phyloP scores from a whole-genome alignment of 2,888 invertebrate genomes.

The Drosophila siamana region DNA sequence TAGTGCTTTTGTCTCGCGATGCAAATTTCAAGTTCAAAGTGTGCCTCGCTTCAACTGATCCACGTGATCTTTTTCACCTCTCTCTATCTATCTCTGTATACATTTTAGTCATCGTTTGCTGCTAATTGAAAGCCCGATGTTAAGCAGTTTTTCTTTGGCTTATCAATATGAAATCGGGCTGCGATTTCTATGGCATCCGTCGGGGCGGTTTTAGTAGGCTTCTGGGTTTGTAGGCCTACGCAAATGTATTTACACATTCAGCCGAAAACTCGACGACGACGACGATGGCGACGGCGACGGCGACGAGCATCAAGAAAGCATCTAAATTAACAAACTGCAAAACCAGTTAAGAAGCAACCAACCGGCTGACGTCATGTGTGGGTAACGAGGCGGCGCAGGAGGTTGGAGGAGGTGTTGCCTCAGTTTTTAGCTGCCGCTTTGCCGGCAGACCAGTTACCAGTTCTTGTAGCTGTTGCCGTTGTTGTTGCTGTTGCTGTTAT shows the following conservation, averaged over 20 bases:
- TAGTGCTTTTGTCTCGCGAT: conserved; percentile 18
- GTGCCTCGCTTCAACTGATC: conserved; percentile 5
- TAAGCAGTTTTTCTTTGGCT: conserved; percentile 8
- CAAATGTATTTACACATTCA: conserved; percentile 60
- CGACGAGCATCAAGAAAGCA: conserved; percentile 70
- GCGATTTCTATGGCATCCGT: conserved; percentile 32
- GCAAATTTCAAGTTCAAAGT: conserved; percentile 35
- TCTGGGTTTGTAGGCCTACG: conserved; percentile 82
- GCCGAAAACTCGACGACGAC: conserved; percentile 53
- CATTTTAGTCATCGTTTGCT: no score
- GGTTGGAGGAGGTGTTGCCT: conserved; percentile 45
- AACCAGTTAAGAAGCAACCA: conserved; percentile 67
- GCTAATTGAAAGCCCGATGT: conserved; percentile 36
- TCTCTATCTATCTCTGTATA: background rate
- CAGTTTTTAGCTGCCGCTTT: conserved; percentile 59
- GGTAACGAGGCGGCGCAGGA: conserved; percentile 6
- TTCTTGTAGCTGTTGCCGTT: conserved; percentile 65
- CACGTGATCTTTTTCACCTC: conserved; percentile 29
- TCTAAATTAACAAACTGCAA: conserved; percentile 64
- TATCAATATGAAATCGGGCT: conserved; percentile 25
- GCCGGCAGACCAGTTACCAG: conserved; percentile 71
- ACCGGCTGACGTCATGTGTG: conserved; percentile 70
- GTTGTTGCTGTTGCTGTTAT: conserved; percentile 23
- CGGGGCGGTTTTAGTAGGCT: conserved; percentile 67
- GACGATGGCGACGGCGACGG: no score